Evolutionary conservation across 2,797 vertebrate genomes (phyloP).

Genomic region (Sebastiscus albofasciatus): DNA sequence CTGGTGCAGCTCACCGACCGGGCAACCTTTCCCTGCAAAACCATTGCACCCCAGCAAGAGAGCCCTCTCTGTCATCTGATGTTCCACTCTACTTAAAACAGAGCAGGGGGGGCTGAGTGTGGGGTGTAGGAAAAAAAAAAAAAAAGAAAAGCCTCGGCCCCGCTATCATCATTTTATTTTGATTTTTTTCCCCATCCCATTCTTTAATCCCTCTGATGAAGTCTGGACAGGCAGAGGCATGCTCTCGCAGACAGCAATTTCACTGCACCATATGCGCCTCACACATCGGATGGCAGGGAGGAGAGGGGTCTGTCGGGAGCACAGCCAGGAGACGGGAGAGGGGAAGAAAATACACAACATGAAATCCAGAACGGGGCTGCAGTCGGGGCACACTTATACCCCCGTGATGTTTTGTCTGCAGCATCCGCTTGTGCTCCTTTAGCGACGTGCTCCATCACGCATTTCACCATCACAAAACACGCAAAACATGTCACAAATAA

Average conservation of each 20-base stretch:
- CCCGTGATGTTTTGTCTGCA: slow-evolving; percentile 61
- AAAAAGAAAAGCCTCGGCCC: slow-evolving; percentile 67
- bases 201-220: slow-evolving; percentile 99
- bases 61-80: slow-evolving; percentile 83
- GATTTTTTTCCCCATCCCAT: slow-evolving; percentile 86
- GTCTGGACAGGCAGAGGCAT: slow-evolving; percentile 99
- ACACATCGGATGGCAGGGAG: slow-evolving; percentile 91
- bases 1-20: slow-evolving; percentile 52
- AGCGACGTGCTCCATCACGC: slow-evolving; percentile 21
- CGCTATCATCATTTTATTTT: slow-evolving; percentile 91
- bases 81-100: slow-evolving; percentile 83
- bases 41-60: slow-evolving; percentile 82
- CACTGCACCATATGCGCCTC: slow-evolving; percentile 96
- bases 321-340: slow-evolving; percentile 88
- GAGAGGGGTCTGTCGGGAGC: slow-evolving; percentile 94
- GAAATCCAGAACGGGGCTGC: slow-evolving; percentile 70
- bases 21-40: slow-evolving; percentile 69
- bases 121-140: slow-evolving; percentile 57
- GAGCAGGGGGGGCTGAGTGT: slow-evolving; percentile 49
- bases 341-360: slow-evolving; percentile 72
- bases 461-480: slow-evolving; percentile 9
- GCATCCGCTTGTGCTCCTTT: slow-evolving; percentile 44
- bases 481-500: slow-evolving; percentile 25
- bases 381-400: slow-evolving; percentile 52
- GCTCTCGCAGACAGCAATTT: slow-evolving; percentile 99